A percentile compares a stretch with the other conserved stretches of the same genome.
Evolutionary conservation across 2,888 invertebrate genomes (phyloP).

Genomic region (Drosophila kanekoi): DNA sequence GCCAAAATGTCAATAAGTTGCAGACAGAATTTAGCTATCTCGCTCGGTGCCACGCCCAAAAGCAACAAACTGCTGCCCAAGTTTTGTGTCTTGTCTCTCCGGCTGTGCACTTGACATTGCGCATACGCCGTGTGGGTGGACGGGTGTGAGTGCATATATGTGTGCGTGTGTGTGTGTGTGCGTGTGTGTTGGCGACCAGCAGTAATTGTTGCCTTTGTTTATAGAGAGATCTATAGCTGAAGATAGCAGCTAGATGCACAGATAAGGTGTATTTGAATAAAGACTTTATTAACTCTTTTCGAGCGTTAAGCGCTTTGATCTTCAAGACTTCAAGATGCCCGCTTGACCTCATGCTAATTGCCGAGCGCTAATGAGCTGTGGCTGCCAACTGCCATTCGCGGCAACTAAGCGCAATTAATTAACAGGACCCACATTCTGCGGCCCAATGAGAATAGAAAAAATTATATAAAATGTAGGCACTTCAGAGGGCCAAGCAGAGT

Average conservation of each 20-base stretch:
- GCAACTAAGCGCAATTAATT: constrained; percentile 78
- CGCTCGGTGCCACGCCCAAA: constrained; percentile 45
- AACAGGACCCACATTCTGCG: constrained; percentile 48
- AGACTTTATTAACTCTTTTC: constrained; percentile 22
- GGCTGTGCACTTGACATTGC: constrained; percentile 54
- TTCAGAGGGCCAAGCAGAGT: constrained; percentile 35
- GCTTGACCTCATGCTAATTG: constrained; percentile 52
- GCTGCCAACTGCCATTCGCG: constrained; percentile 65
- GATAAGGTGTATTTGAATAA: constrained; percentile 12
- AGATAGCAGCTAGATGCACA: constrained; percentile 17
- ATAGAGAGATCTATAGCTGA: constrained; percentile 3
- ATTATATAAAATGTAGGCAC: constrained; percentile 75
- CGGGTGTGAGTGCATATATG: constrained; percentile 21
- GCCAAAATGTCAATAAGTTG: constrained; percentile 74
- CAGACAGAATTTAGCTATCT: constrained; percentile 64
- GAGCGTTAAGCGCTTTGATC: constrained; percentile 22
- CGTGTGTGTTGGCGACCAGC: constrained; percentile 46
- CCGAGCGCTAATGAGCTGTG: constrained; percentile 63
- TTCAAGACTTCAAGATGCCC: constrained; percentile 13
- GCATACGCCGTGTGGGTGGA: constrained; percentile 56
- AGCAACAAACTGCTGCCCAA: constrained; percentile 25
- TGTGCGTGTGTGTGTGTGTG: constrained; percentile 21
- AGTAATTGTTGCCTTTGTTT: constrained; percentile 71
- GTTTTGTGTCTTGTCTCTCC: constrained; percentile 20
- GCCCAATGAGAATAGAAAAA: constrained; percentile 66